Base-by-base conservation (phyloP, 2,113 vertebrate species). In the Lepisosteus osseus region DNA sequence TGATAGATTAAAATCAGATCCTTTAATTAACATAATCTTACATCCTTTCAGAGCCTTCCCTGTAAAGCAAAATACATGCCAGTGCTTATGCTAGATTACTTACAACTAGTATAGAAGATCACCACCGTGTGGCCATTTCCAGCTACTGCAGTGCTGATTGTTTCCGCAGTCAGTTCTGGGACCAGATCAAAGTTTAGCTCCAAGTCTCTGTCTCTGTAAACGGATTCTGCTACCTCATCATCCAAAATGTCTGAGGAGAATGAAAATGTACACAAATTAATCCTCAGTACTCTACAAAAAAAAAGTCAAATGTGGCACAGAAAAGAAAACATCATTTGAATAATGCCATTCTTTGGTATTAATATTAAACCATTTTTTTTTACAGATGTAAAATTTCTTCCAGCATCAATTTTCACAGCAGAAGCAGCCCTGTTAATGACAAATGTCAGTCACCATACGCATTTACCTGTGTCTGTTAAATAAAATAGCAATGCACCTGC, bases 51-150 rank as follows among this genome's bases (percentile, higher is more conserved):
- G 5, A 51, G 47, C 5, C 47, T 6, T 51, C 9, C 5, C 47
- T 51, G 9, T 9, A 51, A 51, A 51, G 5, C 47, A 12, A 0
- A 0, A 14, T 29, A 29, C 29, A 1, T 29, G 29, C 29, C 29
- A 29, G 29, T 29, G 1, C 1, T 29, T 29, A 29, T 2, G 29
- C 29, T 29, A 3, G 45, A 59, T 68, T 83, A 92, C 95, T 95
- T 80, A 99, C 97, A 98, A 82, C 88, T 92, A 78, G 94, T 86
- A 76, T 97, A 97, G 79, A 98, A 99, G 63, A 99, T 91, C 76
- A 92, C 93, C 79, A 94, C 88, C 0, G 84, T 88, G 71, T 67
- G 79, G 69, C 82, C 74, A 70, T 87, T 72, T 68, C 81, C 71
- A 0, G 66, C 42, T 12, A 95, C 79, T 69, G 86, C 79, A 1